Percentiles rank a stretch among this genome's conserved stretches.
These are phyloP conservation scores for Salvator merianae DNA, from an alignment of 2,113 vertebrate species.

Conservation along the genomic window DNA sequence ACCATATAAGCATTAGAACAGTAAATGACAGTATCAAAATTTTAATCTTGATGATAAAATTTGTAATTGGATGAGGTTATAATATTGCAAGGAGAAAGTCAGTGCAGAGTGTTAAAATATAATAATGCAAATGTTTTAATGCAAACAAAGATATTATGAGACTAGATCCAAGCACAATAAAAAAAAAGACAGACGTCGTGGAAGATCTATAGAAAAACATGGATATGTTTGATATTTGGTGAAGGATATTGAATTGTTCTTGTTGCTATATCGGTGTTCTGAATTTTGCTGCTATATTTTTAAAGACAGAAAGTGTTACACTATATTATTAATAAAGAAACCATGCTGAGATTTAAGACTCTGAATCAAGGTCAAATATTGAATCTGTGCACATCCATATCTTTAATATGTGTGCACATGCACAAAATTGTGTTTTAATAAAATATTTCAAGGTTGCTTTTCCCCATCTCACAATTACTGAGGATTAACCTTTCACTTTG, in stretches of 20 bases:
- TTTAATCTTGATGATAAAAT: too few species aligned
- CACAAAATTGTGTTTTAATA: not conserved
- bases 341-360: not conserved
- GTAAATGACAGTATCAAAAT: too few species aligned
- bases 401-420: not conserved
- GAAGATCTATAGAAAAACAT: not conserved
- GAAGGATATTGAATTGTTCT: not conserved
- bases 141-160: not conserved
- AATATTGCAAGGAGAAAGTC: not conserved
- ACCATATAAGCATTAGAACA: too few species aligned
- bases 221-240: not conserved
- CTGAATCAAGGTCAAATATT: not conserved
- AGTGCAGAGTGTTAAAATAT: not conserved
- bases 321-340: not conserved
- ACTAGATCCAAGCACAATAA: not conserved
- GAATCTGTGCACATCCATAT: not conserved
- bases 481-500: conserved; percentile 19
- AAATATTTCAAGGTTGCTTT: conserved; percentile 1
- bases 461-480: not conserved
- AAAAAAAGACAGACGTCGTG: not conserved
- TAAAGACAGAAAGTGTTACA: not conserved
- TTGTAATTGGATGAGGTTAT: not conserved
- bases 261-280: not conserved
- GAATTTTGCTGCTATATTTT: not conserved
- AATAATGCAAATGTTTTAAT: not conserved